Evolutionary conservation across 1,140 invertebrate species (phyloP).

Genomic region (Ptiloglossa arizonensis): DNA sequence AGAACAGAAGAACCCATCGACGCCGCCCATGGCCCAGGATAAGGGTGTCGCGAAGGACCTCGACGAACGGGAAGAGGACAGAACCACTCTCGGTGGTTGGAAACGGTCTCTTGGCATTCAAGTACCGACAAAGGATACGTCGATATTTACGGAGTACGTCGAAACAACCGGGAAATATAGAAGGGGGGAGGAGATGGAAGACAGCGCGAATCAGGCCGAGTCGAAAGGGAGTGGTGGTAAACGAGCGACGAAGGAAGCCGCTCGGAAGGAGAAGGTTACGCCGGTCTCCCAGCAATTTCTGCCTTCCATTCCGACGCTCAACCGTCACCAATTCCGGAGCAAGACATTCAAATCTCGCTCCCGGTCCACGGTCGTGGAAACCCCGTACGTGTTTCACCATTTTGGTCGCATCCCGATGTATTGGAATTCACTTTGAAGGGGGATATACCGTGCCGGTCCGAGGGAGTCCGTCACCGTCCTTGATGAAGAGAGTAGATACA

Average conservation of each 20-base stretch:
- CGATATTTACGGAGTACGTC: constrained; percentile 59
- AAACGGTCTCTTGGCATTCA: constrained; percentile 2
- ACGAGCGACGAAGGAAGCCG: constrained; percentile 1
- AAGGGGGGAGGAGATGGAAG: too few species aligned
- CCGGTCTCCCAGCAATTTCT: constrained; percentile 54
- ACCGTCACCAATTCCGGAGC: constrained; percentile 62
- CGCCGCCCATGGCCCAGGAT: background rate
- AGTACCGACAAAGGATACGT: constrained; percentile 52
- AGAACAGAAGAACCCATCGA: background rate
- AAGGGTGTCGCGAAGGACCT: background rate
- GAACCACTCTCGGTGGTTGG: constrained; percentile 2
- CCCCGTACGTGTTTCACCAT: constrained; percentile 49
- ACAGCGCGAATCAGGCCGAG: constrained; percentile 1
- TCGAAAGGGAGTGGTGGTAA: background rate
- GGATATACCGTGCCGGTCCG: constrained; percentile 1
- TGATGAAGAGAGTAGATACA: background rate
- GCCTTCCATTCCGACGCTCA: constrained; percentile 23
- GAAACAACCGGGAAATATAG: background rate
- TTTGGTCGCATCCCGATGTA: constrained; percentile 69
- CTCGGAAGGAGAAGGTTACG: constrained; percentile 8
- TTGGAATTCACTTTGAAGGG: constrained; percentile 70
- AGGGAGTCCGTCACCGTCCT: constrained; percentile 40
- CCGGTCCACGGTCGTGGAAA: constrained; percentile 8
- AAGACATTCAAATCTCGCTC: constrained; percentile 71
- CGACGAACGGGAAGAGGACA: background rate